Conservation (phyloP, 2,113 vertebrate genomes). For the Setophaga coronata region DNA sequence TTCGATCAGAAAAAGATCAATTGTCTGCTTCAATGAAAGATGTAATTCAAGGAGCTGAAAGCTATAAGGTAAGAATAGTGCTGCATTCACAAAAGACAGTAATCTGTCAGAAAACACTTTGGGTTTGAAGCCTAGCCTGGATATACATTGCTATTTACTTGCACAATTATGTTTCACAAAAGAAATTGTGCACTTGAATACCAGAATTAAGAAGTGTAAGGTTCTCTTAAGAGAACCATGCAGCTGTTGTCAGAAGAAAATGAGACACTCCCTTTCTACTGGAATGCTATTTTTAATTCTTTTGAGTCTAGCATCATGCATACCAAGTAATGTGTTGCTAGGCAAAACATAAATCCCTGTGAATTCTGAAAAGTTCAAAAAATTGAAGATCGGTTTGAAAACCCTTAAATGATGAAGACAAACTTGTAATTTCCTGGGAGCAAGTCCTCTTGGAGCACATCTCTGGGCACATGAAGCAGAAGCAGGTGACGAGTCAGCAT, state of each 20-base stretch:
- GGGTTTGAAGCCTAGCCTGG: neutral
- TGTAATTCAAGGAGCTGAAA: constrained; percentile 91
- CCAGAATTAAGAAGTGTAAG: neutral
- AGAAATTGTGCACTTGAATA: neutral
- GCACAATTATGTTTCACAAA: neutral
- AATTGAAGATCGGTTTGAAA: neutral
- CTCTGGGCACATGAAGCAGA: neutral
- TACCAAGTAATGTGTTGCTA: neutral
- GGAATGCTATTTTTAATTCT: neutral
- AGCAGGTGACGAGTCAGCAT: neutral
- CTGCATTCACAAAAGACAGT: neutral
- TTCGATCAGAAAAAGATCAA: constrained; percentile 82
- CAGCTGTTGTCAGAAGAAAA: neutral
- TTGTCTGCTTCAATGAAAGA: constrained; percentile 88
- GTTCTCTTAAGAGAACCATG: neutral
- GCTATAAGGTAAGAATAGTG: constrained; percentile 85
- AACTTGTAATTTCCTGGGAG: neutral
- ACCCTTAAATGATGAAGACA: neutral
- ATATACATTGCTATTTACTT: neutral
- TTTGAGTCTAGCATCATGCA: neutral
- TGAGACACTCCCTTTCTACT: neutral
- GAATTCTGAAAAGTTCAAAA: neutral
- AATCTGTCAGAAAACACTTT: neutral
- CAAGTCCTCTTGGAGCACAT: neutral
- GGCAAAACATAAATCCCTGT: neutral